phyloP scores from a whole-genome alignment of 2,113 vertebrate genomes.

The Electrona antarctica region DNA sequence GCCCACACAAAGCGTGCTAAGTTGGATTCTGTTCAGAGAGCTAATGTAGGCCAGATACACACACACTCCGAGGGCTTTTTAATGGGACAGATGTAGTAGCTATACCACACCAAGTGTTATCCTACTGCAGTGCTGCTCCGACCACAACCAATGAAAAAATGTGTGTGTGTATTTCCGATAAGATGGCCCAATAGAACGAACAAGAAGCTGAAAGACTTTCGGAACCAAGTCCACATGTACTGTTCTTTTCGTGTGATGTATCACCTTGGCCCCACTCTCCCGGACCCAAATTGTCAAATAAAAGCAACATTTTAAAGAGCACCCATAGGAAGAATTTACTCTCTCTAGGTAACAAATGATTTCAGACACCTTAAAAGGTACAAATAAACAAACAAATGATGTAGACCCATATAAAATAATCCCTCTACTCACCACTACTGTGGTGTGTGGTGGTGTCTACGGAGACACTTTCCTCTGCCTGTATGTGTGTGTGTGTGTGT shows the following conservation, averaged over 20 bases:
- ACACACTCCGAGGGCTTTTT: conserved; percentile 23
- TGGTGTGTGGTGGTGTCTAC: neutral
- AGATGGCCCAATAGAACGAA: neutral
- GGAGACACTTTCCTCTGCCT: no score
- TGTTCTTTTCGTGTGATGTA: neutral
- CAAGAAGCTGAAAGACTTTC: neutral
- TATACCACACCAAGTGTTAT: conserved; percentile 27
- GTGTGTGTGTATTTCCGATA: neutral
- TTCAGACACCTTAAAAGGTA: conserved; percentile 1
- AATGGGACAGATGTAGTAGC: conserved; percentile 37
- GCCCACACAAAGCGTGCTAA: conserved; percentile 3
- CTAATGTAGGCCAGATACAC: conserved; percentile 35
- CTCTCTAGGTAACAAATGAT: neutral
- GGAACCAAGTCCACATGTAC: neutral
- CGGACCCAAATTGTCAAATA: neutral
- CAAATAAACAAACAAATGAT: no score
- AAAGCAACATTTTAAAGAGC: neutral
- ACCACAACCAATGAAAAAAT: neutral
- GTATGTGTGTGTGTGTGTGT: no score
- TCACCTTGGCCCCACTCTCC: neutral
- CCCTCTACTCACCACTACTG: neutral
- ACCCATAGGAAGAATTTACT: neutral
- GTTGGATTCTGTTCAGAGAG: conserved; percentile 17
- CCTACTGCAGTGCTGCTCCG: neutral
- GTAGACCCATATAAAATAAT: no score